Evolutionary conservation across 2,888 invertebrate genomes (phyloP).

Genomic region (Listrodromus nycthemerus): DNA sequence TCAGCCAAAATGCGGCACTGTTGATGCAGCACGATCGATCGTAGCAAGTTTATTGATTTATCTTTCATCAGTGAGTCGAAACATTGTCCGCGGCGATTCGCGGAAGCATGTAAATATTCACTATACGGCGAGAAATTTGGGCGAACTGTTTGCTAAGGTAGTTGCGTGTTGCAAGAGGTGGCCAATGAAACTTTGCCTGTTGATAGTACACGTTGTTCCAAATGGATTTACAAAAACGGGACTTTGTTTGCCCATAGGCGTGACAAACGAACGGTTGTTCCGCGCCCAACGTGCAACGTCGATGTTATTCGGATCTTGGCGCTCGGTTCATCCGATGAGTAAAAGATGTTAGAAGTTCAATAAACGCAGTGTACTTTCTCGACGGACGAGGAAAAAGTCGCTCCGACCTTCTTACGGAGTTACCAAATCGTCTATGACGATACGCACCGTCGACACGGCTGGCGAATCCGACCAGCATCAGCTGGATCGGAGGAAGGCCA

Average conservation of each 20-base stretch:
- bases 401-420: neutral
- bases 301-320: neutral
- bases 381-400: neutral
- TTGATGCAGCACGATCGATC: constrained; percentile 41
- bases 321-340: neutral
- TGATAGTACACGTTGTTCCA: constrained; percentile 74
- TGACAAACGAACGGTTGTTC: constrained; percentile 75
- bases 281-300: neutral
- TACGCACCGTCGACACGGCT: neutral
- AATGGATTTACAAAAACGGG: constrained; percentile 76
- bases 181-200: constrained; percentile 74
- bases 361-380: neutral
- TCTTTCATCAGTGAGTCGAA: constrained; percentile 32
- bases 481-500: constrained; percentile 19
- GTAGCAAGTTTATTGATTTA: constrained; percentile 44
- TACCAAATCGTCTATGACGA: neutral
- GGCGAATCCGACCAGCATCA: constrained; percentile 2
- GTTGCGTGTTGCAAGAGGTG: constrained; percentile 49
- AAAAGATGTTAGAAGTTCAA: neutral
- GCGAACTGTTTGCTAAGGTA: constrained; percentile 22
- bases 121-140: constrained; percentile 9
- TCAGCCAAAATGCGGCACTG: constrained; percentile 16
- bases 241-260: constrained; percentile 75
- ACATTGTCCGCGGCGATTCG: constrained; percentile 35
- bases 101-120: constrained; percentile 25